Evolutionary conservation across 1,140 invertebrate species (phyloP).

Genomic region (Drosophila arizonae): DNA sequence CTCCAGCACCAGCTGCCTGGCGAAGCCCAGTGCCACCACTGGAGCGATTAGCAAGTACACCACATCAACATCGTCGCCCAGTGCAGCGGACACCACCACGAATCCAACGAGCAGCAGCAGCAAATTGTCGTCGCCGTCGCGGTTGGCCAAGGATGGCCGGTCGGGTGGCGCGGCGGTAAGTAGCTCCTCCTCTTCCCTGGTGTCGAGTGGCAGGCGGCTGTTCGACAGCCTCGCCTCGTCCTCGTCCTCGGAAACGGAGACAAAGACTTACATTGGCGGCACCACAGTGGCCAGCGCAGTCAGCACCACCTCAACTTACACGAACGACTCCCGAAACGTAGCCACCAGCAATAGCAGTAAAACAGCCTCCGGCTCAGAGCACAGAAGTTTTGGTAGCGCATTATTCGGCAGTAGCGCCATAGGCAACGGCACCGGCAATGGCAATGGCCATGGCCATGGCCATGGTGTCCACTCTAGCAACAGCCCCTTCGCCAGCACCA

Average conservation of each 20-base stretch:
- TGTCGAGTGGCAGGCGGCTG: conserved; percentile 72
- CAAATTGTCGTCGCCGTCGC: conserved; percentile 65
- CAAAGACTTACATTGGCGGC: conserved; percentile 72
- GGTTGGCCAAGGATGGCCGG: conserved; percentile 46
- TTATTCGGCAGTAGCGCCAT: conserved; percentile 68
- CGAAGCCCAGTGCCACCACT: conserved; percentile 55
- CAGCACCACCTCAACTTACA: conserved; percentile 64
- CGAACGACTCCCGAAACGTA: conserved; percentile 64
- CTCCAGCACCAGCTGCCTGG: conserved; percentile 29
- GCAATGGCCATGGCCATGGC: conserved; percentile 1
- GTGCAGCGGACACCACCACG: conserved; percentile 44
- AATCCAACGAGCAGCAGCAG: conserved; percentile 50
- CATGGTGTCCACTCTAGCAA: conserved; percentile 42
- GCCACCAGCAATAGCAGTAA: conserved; percentile 49
- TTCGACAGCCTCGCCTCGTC: conserved; percentile 78
- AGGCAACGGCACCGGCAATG: conserved; percentile 48
- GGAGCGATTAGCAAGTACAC: conserved; percentile 73
- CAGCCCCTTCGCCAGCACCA: conserved; percentile 67
- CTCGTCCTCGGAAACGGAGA: conserved; percentile 72
- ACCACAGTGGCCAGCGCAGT: conserved; percentile 48
- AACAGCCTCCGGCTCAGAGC: conserved; percentile 58
- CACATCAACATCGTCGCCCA: conserved; percentile 30
- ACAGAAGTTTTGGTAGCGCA: conserved; percentile 56
- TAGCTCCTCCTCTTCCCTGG: conserved; percentile 61
- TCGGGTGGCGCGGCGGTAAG: conserved; percentile 44